Base-by-base conservation (phyloP, 2,888 invertebrate species). In the Rhopalosiphum nymphaeae region DNA sequence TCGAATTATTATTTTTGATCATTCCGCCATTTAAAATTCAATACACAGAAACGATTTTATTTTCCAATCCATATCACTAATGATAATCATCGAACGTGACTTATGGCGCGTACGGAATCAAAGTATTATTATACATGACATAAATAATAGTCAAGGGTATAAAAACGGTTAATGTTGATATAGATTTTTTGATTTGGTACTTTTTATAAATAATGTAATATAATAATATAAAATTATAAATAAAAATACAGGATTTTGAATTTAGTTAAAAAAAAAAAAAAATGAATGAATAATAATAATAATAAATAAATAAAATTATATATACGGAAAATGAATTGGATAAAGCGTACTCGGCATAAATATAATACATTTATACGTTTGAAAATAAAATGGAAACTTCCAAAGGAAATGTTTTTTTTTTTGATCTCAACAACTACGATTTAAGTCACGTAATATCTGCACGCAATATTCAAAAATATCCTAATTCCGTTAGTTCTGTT, bases 361-460 rank as follows among this genome's bases (percentile, higher is more conserved):
- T 85, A n/a, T 16, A 85, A 91, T 85, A 56, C 57, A 44, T 42
- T n/a, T 44, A 91, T 85, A 56, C 56, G n/a, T 42, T n/a, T 44
- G 85, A 57, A 44, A 36, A 46, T 0, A 57, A 85, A 85, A 86
- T 44, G 44, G 57, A 57, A 44, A 57, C 42, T 91, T 56, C 29
- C 26, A 29, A 85, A 42, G 49, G 78, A 44, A 78, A 78, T 42
- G 26, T 25, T 49, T 26, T 78, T 49, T 53, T 56, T 53, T 26
- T 56, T 11, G 29, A 86, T 44, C 44, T 86, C 46, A 46, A 13
- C 7, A 29, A 86, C 13, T 16, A 36, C 36, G 36, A 36, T 9
- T 36, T 42, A 78, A 78, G 21, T 21, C 9, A 21, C 78, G 9
- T 78, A 78, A 78, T 36, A 78, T 36, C 78, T 21, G 78, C 21